Percentiles rank a stretch among this genome's conserved stretches.
phyloP scores from a whole-genome alignment of 2,888 invertebrate species.

The Aelia acuminata region DNA sequence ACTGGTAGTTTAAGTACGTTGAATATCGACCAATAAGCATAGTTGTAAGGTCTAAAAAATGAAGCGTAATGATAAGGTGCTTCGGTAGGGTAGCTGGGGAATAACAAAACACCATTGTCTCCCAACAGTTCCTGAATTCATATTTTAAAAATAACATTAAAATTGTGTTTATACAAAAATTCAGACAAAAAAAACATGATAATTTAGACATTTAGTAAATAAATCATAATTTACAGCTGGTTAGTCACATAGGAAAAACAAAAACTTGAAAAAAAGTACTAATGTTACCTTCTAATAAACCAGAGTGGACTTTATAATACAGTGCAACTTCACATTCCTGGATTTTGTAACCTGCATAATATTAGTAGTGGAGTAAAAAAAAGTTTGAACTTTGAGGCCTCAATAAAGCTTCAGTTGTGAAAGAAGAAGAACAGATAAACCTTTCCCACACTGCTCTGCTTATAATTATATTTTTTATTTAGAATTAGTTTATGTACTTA shows the following conservation, averaged over 20 bases:
- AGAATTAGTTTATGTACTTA: no score
- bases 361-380: no score
- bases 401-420: no score
- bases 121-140: slow-evolving; percentile 76
- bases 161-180: background rate
- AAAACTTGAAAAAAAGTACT: background rate
- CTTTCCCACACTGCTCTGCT: no score
- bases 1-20: slow-evolving; percentile 87
- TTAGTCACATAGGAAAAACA: background rate
- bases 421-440: no score
- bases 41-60: slow-evolving; percentile 84
- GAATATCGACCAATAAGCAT: slow-evolving; percentile 87
- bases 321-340: no score
- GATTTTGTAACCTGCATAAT: no score
- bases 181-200: background rate
- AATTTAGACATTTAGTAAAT: background rate
- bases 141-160: background rate
- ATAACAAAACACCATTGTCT: slow-evolving; percentile 85
- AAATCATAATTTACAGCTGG: no score
- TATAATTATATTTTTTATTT: no score
- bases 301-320: no score
- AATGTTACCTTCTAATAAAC: no score
- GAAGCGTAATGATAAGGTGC: slow-evolving; percentile 88
- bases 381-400: no score
- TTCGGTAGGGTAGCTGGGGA: slow-evolving; percentile 83